These are phyloP conservation scores for Petrolisthes manimaculis DNA, from an alignment of 2,888 invertebrate species.

Conservation along the genomic window DNA sequence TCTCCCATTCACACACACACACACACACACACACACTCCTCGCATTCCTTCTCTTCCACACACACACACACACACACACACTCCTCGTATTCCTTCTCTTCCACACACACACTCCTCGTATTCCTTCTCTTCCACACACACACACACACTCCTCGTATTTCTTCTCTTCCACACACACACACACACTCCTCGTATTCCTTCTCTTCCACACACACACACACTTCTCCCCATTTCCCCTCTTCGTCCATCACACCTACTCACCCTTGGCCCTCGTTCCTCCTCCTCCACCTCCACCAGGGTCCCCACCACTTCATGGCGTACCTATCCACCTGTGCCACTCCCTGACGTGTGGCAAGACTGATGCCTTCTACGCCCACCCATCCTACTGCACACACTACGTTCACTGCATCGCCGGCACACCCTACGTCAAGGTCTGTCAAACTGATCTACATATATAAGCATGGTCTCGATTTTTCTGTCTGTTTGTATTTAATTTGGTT, in stretches of 20 bases:
- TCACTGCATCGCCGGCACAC: constrained; percentile 49
- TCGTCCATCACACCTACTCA: background rate
- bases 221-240: background rate
- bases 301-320: constrained; percentile 28
- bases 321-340: constrained; percentile 27
- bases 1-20: too few species aligned
- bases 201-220: constrained; percentile 10
- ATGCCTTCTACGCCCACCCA: constrained; percentile 64
- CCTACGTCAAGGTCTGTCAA: constrained; percentile 52
- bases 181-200: too few species aligned
- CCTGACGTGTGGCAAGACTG: constrained; percentile 45
- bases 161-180: too few species aligned
- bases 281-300: background rate
- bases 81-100: too few species aligned
- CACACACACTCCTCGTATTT: too few species aligned
- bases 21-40: too few species aligned
- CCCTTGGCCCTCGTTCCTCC: background rate
- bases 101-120: too few species aligned
- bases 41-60: background rate
- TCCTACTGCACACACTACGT: constrained; percentile 62
- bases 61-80: constrained; percentile 2
- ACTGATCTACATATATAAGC: background rate
- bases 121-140: too few species aligned
- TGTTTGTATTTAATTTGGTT: too few species aligned
- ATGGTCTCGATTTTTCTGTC: too few species aligned